Percentiles rank a stretch among this genome's conserved stretches.
These are phyloP conservation scores for Crypturellus tataupa DNA, from an alignment of 2,797 vertebrate species.

Conservation along the genomic window DNA sequence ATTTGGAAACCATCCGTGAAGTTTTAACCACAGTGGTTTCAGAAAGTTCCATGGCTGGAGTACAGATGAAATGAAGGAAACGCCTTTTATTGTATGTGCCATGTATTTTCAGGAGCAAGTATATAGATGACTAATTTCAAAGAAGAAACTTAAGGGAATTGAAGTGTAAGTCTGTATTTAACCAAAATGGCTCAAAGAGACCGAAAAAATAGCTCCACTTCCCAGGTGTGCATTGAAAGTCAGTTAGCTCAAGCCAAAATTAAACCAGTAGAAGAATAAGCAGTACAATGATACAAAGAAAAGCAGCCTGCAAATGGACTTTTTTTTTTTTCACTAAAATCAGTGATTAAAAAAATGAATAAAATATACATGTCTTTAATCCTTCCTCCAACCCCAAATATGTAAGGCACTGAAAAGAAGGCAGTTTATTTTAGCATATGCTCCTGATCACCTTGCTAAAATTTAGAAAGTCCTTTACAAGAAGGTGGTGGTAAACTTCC, in stretches of 20 bases:
- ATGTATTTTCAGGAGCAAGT: slow-evolving; percentile 4
- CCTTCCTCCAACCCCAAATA: not conserved
- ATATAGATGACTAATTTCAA: not conserved
- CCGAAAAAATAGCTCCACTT: not conserved
- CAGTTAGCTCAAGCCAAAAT: not conserved
- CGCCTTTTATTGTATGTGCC: not conserved
- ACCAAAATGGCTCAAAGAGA: not conserved
- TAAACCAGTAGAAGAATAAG: not conserved
- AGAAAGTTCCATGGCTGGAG: not conserved
- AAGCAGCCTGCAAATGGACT: not conserved
- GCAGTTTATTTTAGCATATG: not conserved
- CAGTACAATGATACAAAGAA: not conserved
- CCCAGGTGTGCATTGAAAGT: not conserved
- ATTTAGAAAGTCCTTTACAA: not conserved
- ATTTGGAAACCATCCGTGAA: slow-evolving; percentile 12
- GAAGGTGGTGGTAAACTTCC: not conserved
- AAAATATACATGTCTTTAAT: not conserved
- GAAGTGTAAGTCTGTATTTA: slow-evolving; percentile 9
- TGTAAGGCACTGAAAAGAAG: not conserved
- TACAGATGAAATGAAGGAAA: not conserved
- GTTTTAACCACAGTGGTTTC: not conserved
- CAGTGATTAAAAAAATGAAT: not conserved
- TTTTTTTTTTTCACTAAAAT: not conserved
- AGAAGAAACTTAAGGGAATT: not conserved
- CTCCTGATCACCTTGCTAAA: not conserved